These are phyloP conservation scores for Solea senegalensis DNA, from an alignment of 2,113 vertebrate species.

Conservation along the genomic window DNA sequence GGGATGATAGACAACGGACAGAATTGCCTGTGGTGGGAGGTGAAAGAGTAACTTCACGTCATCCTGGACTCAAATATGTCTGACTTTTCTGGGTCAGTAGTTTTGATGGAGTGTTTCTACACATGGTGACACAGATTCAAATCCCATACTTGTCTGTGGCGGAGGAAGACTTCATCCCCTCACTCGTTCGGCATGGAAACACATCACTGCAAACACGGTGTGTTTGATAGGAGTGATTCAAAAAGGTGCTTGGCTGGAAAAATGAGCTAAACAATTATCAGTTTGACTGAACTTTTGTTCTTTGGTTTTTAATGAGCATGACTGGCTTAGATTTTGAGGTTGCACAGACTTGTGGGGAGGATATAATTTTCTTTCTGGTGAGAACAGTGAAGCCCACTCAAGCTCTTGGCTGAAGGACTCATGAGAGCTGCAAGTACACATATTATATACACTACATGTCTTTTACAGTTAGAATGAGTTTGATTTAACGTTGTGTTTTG, in stretches of 20 bases:
- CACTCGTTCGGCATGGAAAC: conserved; percentile 32
- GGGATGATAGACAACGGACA: conserved; percentile 24
- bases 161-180: conserved; percentile 4
- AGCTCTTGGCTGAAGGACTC: conserved; percentile 27
- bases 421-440: conserved; percentile 2
- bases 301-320: conserved; percentile 45
- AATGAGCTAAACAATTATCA: conserved; percentile 44
- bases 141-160: conserved; percentile 39
- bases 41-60: neutral
- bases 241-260: conserved; percentile 41
- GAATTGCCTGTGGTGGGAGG: conserved; percentile 7
- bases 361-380: conserved; percentile 19
- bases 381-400: conserved; percentile 23
- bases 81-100: conserved; percentile 23
- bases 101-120: conserved; percentile 35
- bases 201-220: conserved; percentile 15
- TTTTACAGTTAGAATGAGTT: conserved; percentile 25
- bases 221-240: conserved; percentile 45
- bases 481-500: conserved; percentile 38
- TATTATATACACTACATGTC: conserved; percentile 10
- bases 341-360: conserved; percentile 37
- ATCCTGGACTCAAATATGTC: conserved; percentile 17
- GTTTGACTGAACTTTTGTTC: conserved; percentile 51
- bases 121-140: conserved; percentile 33
- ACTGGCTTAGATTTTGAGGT: conserved; percentile 67